phyloP scores from a whole-genome alignment of 2,888 invertebrate species.

The Leuctra nigra region DNA sequence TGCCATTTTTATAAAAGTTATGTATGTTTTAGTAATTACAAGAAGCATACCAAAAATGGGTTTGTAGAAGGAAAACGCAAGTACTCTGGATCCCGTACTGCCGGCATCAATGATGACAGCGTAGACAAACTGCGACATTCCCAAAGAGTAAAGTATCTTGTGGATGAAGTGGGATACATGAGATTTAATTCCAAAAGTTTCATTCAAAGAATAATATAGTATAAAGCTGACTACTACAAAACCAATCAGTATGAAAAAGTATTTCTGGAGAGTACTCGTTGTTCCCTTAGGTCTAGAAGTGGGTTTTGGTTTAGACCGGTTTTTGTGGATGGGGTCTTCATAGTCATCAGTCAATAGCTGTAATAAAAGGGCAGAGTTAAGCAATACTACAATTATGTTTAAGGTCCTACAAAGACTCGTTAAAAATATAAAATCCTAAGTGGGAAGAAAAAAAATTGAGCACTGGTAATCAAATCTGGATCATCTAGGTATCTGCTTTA shows the following conservation, averaged over 20 bases:
- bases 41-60: slow-evolving; percentile 39
- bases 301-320: not conserved
- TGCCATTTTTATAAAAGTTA: no score
- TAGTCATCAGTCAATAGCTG: slow-evolving; percentile 1
- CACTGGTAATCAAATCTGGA: no score
- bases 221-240: slow-evolving; percentile 11
- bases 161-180: slow-evolving; percentile 49
- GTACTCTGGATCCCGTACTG: slow-evolving; percentile 81
- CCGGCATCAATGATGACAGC: slow-evolving; percentile 92
- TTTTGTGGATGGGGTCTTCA: not conserved
- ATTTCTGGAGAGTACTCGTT: slow-evolving; percentile 9
- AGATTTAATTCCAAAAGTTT: slow-evolving; percentile 21
- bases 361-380: not conserved
- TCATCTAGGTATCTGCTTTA: no score
- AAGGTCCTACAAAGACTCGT: no score
- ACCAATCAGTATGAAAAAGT: slow-evolving; percentile 12
- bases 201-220: not conserved
- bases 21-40: no score
- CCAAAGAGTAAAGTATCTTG: slow-evolving; percentile 63
- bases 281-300: not conserved
- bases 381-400: no score
- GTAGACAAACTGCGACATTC: slow-evolving; percentile 63
- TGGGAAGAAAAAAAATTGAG: no score
- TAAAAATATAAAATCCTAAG: no score
- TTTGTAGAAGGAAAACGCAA: slow-evolving; percentile 77